These are phyloP conservation scores for Pseudococcus jackbeardsleyi DNA, from an alignment of 2,888 invertebrate genomes.

Conservation along the genomic window DNA sequence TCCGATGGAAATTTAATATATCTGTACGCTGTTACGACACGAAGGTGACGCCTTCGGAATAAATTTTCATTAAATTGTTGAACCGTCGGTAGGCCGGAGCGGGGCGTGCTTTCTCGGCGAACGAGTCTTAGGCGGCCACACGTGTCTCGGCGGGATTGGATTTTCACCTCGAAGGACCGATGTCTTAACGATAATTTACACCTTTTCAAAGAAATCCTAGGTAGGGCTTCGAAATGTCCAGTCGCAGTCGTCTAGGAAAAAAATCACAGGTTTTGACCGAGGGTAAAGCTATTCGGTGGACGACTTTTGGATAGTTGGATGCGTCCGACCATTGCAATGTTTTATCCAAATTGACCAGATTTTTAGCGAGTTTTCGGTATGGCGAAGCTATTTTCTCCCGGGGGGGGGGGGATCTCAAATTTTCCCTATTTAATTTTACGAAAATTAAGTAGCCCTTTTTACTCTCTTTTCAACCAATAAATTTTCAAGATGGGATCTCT, in stretches of 20 bases:
- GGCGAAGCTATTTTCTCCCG: too few species aligned
- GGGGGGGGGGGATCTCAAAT: too few species aligned
- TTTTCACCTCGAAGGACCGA: not conserved
- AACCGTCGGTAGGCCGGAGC: not conserved
- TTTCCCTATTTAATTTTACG: too few species aligned
- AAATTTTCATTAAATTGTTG: constrained; percentile 23
- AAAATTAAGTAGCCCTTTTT: too few species aligned
- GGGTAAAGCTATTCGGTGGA: too few species aligned
- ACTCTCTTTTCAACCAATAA: too few species aligned
- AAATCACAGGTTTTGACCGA: too few species aligned
- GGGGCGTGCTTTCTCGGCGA: not conserved
- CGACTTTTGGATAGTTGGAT: not conserved
- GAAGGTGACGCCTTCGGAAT: constrained; percentile 28
- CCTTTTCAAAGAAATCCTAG: too few species aligned
- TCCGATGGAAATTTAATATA: not conserved
- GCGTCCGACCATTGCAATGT: constrained; percentile 34
- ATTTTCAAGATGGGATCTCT: too few species aligned
- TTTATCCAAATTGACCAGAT: not conserved
- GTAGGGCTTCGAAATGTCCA: too few species aligned
- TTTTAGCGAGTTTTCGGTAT: constrained; percentile 15
- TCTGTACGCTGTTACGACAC: not conserved
- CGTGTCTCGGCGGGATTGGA: not conserved
- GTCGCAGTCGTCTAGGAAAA: too few species aligned
- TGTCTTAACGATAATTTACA: too few species aligned
- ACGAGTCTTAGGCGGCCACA: not conserved